These are phyloP conservation scores for Nannoperca obscura DNA, from an alignment of 2,797 vertebrate genomes.

Conservation along the genomic window DNA sequence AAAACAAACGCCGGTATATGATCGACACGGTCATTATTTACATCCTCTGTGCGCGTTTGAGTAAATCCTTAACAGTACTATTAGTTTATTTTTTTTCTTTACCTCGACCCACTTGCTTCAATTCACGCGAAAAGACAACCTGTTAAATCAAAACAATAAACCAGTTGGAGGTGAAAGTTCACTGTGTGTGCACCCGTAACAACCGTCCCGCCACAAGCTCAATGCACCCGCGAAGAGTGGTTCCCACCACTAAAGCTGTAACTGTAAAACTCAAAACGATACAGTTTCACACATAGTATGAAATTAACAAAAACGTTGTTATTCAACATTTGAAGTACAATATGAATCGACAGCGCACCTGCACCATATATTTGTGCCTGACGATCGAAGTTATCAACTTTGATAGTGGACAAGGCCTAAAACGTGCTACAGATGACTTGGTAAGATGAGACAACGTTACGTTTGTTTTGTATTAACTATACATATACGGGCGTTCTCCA, in stretches of 20 bases:
- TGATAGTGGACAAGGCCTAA: not conserved
- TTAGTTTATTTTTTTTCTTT: too few relatives aligned
- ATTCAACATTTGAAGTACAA: not conserved
- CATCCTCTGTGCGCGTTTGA: not conserved
- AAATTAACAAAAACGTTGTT: not conserved
- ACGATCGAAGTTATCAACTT: not conserved
- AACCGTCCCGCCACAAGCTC: constrained; percentile 45
- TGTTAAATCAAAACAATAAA: constrained; percentile 81
- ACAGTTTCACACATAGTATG: not conserved
- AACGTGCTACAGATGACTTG: not conserved
- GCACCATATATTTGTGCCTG: not conserved
- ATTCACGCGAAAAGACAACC: constrained; percentile 8
- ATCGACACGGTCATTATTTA: constrained; percentile 4
- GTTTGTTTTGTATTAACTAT: not conserved
- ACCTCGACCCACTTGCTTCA: not conserved
- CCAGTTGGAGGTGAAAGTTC: constrained; percentile 74
- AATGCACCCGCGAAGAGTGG: constrained; percentile 23
- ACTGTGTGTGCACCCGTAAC: constrained; percentile 51
- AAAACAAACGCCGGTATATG: not conserved
- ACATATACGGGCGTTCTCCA: rapidly evolving
- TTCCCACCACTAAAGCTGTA: constrained; percentile 41
- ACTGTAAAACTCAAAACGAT: not conserved
- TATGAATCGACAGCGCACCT: not conserved
- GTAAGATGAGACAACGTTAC: not conserved
- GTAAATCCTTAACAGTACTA: rapidly evolving